Conservation (phyloP, 1,140 invertebrate genomes). For the Meteorus sp. region DNA sequence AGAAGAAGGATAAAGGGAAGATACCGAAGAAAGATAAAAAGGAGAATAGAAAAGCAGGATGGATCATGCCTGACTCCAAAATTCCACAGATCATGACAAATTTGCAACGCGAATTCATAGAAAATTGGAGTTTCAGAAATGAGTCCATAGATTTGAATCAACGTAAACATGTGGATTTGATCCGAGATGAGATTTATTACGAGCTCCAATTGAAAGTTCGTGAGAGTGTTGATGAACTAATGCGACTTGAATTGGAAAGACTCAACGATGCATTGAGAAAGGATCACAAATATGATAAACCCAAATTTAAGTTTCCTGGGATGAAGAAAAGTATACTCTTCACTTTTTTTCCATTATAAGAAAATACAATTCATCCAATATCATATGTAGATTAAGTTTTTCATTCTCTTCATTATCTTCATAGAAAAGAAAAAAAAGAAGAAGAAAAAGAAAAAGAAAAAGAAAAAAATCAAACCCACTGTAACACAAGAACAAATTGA, state of each 20-base stretch:
- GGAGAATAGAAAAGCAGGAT: constrained; percentile 25
- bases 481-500: constrained; percentile 59
- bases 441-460: constrained; percentile 52
- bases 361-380: background rate
- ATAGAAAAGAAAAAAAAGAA: no score
- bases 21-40: constrained; percentile 22
- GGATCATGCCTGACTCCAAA: constrained; percentile 44
- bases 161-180: constrained; percentile 56
- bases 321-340: constrained; percentile 46
- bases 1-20: constrained; percentile 17
- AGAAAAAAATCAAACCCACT: constrained; percentile 57
- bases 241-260: constrained; percentile 61
- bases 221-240: constrained; percentile 60
- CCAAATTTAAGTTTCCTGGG: constrained; percentile 44
- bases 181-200: constrained; percentile 57
- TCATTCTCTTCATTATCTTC: background rate
- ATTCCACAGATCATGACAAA: constrained; percentile 44
- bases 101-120: constrained; percentile 50
- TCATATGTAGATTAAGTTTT: background rate
- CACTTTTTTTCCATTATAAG: constrained; percentile 28
- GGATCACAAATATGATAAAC: constrained; percentile 47
- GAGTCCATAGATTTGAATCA: constrained; percentile 54
- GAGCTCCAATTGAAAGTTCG: constrained; percentile 62
- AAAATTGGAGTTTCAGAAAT: constrained; percentile 54
- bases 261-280: constrained; percentile 57